Conservation (phyloP, 2,797 vertebrate genomes). For the Sternarchorhynchus goeldii region DNA sequence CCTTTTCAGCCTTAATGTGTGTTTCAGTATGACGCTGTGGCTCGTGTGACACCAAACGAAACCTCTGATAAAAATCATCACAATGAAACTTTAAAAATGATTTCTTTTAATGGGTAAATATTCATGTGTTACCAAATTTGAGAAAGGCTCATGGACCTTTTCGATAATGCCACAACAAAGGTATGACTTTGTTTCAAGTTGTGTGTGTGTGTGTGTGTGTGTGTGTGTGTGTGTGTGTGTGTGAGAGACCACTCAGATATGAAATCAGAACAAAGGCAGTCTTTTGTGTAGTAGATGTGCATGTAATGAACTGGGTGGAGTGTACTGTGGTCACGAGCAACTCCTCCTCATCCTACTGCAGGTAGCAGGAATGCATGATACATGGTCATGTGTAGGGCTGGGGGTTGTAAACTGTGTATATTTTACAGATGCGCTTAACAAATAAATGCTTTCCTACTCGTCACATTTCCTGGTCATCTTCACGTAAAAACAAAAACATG, state of each 20-base stretch:
- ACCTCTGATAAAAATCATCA: not conserved
- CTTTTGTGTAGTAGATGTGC: conserved; percentile 2
- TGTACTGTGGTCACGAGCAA: conserved; percentile 35
- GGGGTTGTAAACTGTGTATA: not conserved
- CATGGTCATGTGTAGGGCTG: conserved; percentile 22
- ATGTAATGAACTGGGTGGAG: conserved; percentile 19
- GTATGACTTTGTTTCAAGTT: not conserved
- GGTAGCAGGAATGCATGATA: conserved; percentile 23
- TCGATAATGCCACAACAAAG: not conserved
- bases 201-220: not conserved
- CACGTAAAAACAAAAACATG: conserved; percentile 28
- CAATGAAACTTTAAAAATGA: not conserved
- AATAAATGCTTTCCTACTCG: conserved; percentile 43
- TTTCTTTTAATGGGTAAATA: not conserved
- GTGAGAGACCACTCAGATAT: not conserved
- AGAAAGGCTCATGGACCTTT: not conserved
- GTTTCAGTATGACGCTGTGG: no score
- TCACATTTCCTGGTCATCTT: conserved; percentile 18
- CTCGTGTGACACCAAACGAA: not conserved
- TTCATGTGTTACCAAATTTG: no score
- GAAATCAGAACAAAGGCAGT: conserved; percentile 13
- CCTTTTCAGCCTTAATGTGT: not conserved
- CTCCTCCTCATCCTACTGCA: not conserved
- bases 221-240: not conserved
- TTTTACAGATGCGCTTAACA: conserved; percentile 30